Evolutionary conservation across 1,140 invertebrate genomes (phyloP).

Genomic region (Dinoponera quadriceps): DNA sequence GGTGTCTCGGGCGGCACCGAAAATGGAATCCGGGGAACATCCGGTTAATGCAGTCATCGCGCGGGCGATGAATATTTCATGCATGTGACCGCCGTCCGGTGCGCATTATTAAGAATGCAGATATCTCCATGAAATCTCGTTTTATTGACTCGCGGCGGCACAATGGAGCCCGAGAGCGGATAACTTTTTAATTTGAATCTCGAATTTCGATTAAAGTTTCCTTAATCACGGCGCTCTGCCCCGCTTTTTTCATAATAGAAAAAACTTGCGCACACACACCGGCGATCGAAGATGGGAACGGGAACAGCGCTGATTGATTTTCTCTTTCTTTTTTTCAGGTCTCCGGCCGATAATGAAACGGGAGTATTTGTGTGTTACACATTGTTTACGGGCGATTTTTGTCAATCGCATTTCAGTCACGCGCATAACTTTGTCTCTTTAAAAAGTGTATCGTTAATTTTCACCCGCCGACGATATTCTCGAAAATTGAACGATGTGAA

Average conservation of each 20-base stretch:
- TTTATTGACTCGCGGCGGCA: constrained; percentile 17
- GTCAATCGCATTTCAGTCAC: not conserved
- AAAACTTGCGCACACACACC: not conserved
- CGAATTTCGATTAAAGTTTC: constrained; percentile 47
- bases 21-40: not conserved
- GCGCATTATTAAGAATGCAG: constrained; percentile 15
- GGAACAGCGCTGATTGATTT: not conserved
- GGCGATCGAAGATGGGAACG: not conserved
- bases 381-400: too few relatives aligned
- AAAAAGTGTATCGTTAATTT: not conserved
- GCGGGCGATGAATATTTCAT: constrained; percentile 25
- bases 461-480: too few relatives aligned
- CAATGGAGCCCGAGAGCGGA: not conserved
- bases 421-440: not conserved
- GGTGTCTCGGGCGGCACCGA: not conserved
- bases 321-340: not conserved
- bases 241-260: not conserved
- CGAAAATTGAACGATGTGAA: too few relatives aligned
- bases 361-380: too few relatives aligned
- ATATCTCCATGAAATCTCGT: constrained; percentile 9
- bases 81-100: not conserved
- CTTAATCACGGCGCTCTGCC: constrained; percentile 10
- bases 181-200: constrained; percentile 39
- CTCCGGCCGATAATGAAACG: not conserved
- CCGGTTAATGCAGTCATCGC: constrained; percentile 10